Evolutionary conservation across 2,888 invertebrate genomes (phyloP), one percentile per base, ranked within the genome.

Genomic region (Endomychus coccineus): DNA sequence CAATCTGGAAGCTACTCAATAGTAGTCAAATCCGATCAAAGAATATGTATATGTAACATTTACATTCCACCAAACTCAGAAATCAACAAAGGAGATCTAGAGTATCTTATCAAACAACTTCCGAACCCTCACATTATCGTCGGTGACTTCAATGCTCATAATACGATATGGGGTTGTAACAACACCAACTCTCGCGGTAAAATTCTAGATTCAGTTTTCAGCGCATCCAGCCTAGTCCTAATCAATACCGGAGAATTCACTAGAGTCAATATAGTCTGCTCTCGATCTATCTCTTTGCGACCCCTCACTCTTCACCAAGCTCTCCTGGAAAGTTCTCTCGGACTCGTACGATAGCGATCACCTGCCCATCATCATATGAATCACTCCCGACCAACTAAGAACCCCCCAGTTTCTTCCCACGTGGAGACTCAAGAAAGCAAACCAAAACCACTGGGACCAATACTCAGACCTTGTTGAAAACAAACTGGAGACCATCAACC

Each of bases 31-130:
- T 33, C 16, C n/a, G 28, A 33, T 7, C 4, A 15, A 9, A 39
- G 36, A 33, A 14, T 39, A 9, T 28, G 35, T 16, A 33, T 42
- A 10, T 39, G 39, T 14, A 33, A 28, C 29, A 22, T 31, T 16
- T 43, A 43, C 9, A 31, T 31, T 14, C 27, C 27, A 27, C 32
- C 30, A n/a, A 36, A 27, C 16, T n/a, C 30, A 13, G 23, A 40
- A 21, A 12, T 35, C 19, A 25, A 35, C 16, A 19, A 27, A 40
- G 28, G 12, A 21, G 31, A 35, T 21, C 30, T 27, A 2, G 25
- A 15, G 3, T 7, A 34, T 27, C 24, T 40, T 2, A 16, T 36
- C 3, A 16, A 15, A 7, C 30, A 41, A 29, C 16, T 41, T 9
- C 36, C 36, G 2, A 16, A 19, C 24, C 37, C 34, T 7, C 17